Evolutionary conservation across 2,888 invertebrate genomes (phyloP).

Genomic region (Sympetrum striolatum): DNA sequence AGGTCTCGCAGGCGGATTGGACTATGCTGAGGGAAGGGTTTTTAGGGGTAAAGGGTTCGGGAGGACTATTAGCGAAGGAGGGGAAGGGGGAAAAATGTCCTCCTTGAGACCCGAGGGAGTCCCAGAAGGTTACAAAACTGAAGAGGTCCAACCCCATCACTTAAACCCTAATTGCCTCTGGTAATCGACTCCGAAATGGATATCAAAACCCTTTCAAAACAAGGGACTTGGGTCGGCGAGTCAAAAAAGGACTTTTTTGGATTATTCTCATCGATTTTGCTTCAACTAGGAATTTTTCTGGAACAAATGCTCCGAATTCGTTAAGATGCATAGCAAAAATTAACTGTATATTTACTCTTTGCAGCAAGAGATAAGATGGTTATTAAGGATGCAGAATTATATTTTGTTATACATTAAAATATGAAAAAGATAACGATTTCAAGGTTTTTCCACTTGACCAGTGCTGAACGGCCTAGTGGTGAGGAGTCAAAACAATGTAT

Average conservation of each 20-base stretch:
- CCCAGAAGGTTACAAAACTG: background rate
- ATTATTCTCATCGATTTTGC: too few species aligned
- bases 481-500: too few species aligned
- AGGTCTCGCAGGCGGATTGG: background rate
- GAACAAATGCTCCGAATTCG: too few species aligned
- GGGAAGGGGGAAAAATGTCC: background rate
- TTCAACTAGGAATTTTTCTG: too few species aligned
- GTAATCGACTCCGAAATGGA: constrained; percentile 25
- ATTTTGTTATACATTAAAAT: too few species aligned
- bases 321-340: too few species aligned
- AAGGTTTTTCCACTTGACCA: too few species aligned
- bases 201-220: constrained; percentile 19
- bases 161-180: constrained; percentile 16
- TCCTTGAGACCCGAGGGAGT: background rate
- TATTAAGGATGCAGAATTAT: too few species aligned
- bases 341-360: too few species aligned
- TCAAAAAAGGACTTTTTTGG: background rate
- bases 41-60: background rate
- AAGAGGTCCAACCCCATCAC: constrained; percentile 2
- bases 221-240: background rate
- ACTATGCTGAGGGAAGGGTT: background rate
- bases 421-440: too few species aligned
- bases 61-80: background rate
- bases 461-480: too few species aligned
- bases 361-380: too few species aligned